These are phyloP conservation scores for Cryptops parisi DNA, from an alignment of 2,888 invertebrate genomes.

Conservation along the genomic window DNA sequence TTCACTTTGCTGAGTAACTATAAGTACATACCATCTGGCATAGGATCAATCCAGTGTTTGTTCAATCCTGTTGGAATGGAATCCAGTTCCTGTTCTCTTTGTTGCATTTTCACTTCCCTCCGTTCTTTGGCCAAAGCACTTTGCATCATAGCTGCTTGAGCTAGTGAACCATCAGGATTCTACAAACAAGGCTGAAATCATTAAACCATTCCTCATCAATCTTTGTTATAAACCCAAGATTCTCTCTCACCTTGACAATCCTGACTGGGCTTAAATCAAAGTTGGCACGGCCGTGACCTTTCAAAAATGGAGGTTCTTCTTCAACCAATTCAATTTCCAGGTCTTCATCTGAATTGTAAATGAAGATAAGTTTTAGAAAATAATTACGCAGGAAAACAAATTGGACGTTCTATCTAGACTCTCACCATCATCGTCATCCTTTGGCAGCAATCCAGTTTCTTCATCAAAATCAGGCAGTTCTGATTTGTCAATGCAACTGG, in stretches of 20 bases:
- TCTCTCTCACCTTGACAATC: constrained; percentile 56
- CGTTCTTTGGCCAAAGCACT: constrained; percentile 94
- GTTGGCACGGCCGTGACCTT: constrained; percentile 64
- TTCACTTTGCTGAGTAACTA: no score
- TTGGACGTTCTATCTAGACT: constrained; percentile 14
- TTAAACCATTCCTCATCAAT: not conserved
- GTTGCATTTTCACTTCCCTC: constrained; percentile 90
- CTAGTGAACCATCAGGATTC: constrained; percentile 97
- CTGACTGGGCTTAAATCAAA: constrained; percentile 84
- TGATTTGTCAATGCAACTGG: constrained; percentile 77
- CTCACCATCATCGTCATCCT: constrained; percentile 37
- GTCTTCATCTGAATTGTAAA: constrained; percentile 60
- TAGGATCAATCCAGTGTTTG: constrained; percentile 93
- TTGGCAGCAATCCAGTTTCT: constrained; percentile 79
- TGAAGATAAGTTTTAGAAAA: not conserved
- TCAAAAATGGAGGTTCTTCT: constrained; percentile 91
- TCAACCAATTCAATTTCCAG: constrained; percentile 96
- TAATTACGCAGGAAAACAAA: not conserved
- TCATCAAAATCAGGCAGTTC: constrained; percentile 97
- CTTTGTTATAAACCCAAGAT: not conserved
- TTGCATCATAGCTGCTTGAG: constrained; percentile 99
- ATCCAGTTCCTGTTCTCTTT: constrained; percentile 82
- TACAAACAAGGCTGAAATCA: constrained; percentile 24
- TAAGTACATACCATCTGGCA: constrained; percentile 70
- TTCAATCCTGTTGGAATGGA: constrained; percentile 50